Base-by-base conservation (phyloP, 1,140 invertebrate genomes). In the Heliconius himera region DNA sequence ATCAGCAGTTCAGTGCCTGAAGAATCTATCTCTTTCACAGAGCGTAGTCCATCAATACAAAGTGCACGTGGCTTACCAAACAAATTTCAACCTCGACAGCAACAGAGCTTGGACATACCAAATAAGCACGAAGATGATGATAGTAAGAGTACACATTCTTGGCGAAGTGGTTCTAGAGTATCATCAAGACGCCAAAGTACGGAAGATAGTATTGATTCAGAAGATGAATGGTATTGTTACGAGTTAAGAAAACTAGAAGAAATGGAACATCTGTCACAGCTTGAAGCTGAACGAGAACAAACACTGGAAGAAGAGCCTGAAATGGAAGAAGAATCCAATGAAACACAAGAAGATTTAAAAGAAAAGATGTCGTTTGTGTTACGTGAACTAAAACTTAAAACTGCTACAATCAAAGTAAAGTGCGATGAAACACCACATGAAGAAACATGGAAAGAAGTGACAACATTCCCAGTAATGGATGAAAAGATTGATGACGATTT, bases 191-290 rank as follows among this genome's bases (percentile, higher is more conserved):
- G 98, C 54, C 98, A 99, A 94, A 98, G 98, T 89, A 98, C 98
- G 0, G 98, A 98, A 94, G 98, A 99, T 84, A 98, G 97, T 78
- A 98, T 99, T 77, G 98, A 99, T 91, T 98, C 97, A 66, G 98
- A 99, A 93, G 98, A 99, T 88, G 98, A 98, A 94, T 99, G 98
- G 97, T 99, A 98, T 86, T 97, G 97, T 82, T 98, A 99, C 89
- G 98, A 98, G 87, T 87, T 98, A 74, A 95, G 97, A 71, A 98
- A 98, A 91, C 90, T 99, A 54, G 97, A 98, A 93, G 97, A 98
- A 94, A 95, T 98, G 87, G 98, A 99, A 91, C 95, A 96, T 81
- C 97, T 97, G 81, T 96, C 96, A 9, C 96, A 97, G 83, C 85
- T 96, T 51, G 96, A 97, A 85, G 88, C 94, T 20, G 96, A 97